Conservation (phyloP, 2,797 vertebrate genomes). For the Leptoclinus maculatus region DNA sequence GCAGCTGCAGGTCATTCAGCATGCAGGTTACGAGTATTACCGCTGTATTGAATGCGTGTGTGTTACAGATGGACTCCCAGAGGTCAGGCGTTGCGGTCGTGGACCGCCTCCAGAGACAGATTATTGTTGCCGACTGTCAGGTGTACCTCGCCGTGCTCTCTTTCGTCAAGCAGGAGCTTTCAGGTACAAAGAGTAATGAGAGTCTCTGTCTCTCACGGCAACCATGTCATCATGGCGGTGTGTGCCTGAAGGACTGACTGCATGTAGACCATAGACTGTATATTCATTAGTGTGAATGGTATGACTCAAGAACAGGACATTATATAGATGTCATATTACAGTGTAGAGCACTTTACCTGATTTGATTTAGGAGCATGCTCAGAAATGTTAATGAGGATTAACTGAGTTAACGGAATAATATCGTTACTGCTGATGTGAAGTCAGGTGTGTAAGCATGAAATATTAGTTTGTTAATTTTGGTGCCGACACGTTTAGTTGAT, state of each 20-base stretch:
- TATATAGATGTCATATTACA: background rate
- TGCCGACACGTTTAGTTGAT: background rate
- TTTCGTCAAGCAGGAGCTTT: conserved; percentile 97
- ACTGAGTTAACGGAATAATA: background rate
- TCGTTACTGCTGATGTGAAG: background rate
- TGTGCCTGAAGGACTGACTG: background rate
- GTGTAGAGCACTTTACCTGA: background rate
- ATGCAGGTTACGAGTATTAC: conserved; percentile 6
- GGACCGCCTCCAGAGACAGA: conserved; percentile 97
- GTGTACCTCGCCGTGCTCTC: conserved; percentile 98
- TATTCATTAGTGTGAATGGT: background rate
- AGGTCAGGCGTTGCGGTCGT: conserved; percentile 90
- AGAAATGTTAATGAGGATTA: background rate
- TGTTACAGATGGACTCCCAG: conserved; percentile 89
- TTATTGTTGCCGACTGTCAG: conserved; percentile 98
- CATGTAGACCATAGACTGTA: background rate
- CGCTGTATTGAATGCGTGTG: background rate
- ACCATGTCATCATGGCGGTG: no score
- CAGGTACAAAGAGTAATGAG: conserved; percentile 86
- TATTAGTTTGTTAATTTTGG: background rate
- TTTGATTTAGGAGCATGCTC: background rate
- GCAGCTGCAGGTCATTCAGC: conserved; percentile 25
- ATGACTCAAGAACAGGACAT: background rate
- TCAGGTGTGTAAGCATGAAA: background rate
- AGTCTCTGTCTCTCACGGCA: background rate